Evolutionary conservation across 2,888 invertebrate species (phyloP).

Genomic region (Neoaliturus tenellus): DNA sequence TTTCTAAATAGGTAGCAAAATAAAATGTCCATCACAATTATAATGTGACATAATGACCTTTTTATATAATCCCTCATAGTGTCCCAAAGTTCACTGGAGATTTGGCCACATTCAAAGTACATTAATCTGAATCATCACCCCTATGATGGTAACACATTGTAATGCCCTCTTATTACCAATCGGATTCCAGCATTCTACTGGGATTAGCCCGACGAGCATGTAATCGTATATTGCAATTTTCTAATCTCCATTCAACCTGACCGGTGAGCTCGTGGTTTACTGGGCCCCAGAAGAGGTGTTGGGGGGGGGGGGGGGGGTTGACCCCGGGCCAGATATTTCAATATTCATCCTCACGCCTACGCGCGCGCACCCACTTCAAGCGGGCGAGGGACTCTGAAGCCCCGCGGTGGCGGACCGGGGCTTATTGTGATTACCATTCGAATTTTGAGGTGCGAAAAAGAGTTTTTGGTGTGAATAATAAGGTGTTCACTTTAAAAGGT

Average conservation of each 20-base stretch:
- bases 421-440: too few species aligned
- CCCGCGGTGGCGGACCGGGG: too few species aligned
- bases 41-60: too few species aligned
- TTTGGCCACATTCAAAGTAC: too few species aligned
- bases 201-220: not conserved
- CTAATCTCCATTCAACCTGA: not conserved
- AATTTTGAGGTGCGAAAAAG: too few species aligned
- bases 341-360: constrained; percentile 42
- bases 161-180: too few species aligned
- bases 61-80: too few species aligned
- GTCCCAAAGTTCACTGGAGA: too few species aligned
- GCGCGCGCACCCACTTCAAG: not conserved
- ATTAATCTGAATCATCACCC: not conserved
- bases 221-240: constrained; percentile 24
- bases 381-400: not conserved
- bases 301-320: not conserved
- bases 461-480: too few species aligned
- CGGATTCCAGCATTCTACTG: not conserved
- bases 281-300: not conserved
- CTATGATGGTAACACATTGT: not conserved
- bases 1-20: too few species aligned
- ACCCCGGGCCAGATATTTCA: constrained; percentile 33
- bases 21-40: too few species aligned
- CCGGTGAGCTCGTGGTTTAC: not conserved
- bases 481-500: too few species aligned